Evolutionary conservation across 2,888 invertebrate genomes (phyloP).

Genomic region (Asteroscopus sphinx): DNA sequence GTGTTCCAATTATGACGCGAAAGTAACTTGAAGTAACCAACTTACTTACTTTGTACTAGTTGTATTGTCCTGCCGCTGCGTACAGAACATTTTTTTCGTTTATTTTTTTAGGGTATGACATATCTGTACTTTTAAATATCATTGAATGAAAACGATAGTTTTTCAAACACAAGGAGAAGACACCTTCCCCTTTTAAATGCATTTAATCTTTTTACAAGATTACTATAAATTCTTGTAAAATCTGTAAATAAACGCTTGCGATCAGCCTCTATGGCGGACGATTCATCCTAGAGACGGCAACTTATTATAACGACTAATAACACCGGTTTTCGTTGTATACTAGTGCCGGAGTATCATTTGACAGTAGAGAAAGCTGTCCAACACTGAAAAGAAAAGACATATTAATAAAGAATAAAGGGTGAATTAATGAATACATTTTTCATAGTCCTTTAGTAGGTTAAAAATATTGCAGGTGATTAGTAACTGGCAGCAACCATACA

Average conservation of each 20-base stretch:
- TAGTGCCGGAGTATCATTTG: constrained; percentile 86
- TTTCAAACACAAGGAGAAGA: constrained; percentile 33
- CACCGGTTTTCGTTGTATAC: constrained; percentile 54
- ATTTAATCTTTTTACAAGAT: constrained; percentile 53
- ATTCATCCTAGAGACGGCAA: constrained; percentile 41
- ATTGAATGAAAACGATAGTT: constrained; percentile 35
- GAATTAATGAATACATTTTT: background rate
- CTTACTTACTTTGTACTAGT: too few species aligned
- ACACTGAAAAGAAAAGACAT: constrained; percentile 73
- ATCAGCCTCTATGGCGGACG: constrained; percentile 48
- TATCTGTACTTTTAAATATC: too few species aligned
- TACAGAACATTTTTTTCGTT: too few species aligned
- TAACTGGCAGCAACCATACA: too few species aligned
- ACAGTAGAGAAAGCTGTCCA: constrained; percentile 87
- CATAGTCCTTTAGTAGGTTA: too few species aligned
- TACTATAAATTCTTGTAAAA: constrained; percentile 50
- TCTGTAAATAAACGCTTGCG: constrained; percentile 20
- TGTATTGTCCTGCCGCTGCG: too few species aligned
- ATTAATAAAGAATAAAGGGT: too few species aligned
- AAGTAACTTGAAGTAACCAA: too few species aligned
- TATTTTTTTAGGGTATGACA: too few species aligned
- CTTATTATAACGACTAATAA: constrained; percentile 33
- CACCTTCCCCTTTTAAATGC: constrained; percentile 46
- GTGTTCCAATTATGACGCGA: too few species aligned
- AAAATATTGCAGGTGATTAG: too few species aligned